Percentiles rank a stretch among this genome's conserved stretches.
Evolutionary conservation across 2,888 invertebrate genomes (phyloP).

Genomic region (Maniola hyperantus): DNA sequence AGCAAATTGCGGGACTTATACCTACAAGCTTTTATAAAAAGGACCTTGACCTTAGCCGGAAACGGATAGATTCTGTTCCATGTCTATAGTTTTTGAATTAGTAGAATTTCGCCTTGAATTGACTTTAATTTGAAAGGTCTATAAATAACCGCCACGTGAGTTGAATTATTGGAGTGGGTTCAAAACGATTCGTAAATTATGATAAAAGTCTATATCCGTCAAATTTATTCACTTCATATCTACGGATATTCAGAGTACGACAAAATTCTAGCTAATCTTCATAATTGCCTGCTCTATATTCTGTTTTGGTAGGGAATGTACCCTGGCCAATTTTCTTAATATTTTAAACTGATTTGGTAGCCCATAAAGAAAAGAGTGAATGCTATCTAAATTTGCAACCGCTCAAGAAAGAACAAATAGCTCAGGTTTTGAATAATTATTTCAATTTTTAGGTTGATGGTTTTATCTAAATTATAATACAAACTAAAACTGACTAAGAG

Average conservation of each 20-base stretch:
- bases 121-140: constrained; percentile 11
- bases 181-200: constrained; percentile 20
- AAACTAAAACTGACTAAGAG: too few species aligned
- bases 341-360: neutral
- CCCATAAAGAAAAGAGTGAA: too few species aligned
- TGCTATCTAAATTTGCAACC: too few species aligned
- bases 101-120: constrained; percentile 10
- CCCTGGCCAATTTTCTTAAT: neutral
- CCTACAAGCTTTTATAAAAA: neutral
- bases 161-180: constrained; percentile 16
- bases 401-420: too few species aligned
- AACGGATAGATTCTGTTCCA: neutral
- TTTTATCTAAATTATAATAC: too few species aligned
- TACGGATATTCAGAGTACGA: neutral
- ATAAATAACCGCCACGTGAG: constrained; percentile 6
- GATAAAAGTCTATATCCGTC: constrained; percentile 19
- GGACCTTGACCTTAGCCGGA: neutral
- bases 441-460: too few species aligned
- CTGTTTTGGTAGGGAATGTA: neutral
- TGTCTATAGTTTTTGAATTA: neutral
- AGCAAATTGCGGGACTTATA: too few species aligned
- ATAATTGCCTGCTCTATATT: neutral
- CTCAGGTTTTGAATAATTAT: too few species aligned
- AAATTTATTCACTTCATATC: constrained; percentile 7
- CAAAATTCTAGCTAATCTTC: neutral